Evolutionary conservation across 2,888 invertebrate genomes (phyloP).

Genomic region (Platycheirus albimanus): DNA sequence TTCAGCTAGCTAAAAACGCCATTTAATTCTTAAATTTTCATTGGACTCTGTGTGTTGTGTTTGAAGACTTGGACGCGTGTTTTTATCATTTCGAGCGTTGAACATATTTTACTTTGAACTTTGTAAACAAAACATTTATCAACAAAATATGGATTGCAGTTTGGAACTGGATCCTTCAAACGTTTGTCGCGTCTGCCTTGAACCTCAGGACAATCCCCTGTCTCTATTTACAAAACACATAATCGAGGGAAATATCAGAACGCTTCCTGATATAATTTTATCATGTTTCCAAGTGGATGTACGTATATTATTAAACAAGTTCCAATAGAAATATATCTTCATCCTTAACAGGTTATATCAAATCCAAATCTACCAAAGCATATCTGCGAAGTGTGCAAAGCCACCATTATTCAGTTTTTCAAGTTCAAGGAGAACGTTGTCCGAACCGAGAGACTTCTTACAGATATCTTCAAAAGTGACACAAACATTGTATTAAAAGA

Average conservation of each 20-base stretch:
- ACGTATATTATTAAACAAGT: constrained; percentile 4
- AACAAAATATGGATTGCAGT: constrained; percentile 65
- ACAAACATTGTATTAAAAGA: constrained; percentile 40
- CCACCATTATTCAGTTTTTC: constrained; percentile 55
- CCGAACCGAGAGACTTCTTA: constrained; percentile 62
- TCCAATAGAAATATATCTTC: neutral
- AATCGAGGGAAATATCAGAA: constrained; percentile 55
- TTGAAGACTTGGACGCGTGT: constrained; percentile 57
- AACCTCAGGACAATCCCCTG: constrained; percentile 45
- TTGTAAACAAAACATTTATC: constrained; percentile 67
- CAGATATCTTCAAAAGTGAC: constrained; percentile 50
- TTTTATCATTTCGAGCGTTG: constrained; percentile 57
- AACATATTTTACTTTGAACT: constrained; percentile 58
- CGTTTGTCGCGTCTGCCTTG: constrained; percentile 62
- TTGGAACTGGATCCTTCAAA: constrained; percentile 67
- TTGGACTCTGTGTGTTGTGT: constrained; percentile 45
- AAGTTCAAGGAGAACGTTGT: constrained; percentile 65
- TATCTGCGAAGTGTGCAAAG: constrained; percentile 59
- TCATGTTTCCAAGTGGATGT: constrained; percentile 60
- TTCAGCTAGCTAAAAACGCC: constrained; percentile 54
- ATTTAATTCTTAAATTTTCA: constrained; percentile 19
- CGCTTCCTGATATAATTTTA: constrained; percentile 65
- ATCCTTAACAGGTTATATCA: constrained; percentile 25
- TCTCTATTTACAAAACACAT: constrained; percentile 68
- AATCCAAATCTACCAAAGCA: constrained; percentile 59